These are phyloP conservation scores for Leucania comma DNA, from an alignment of 2,888 invertebrate species.

Conservation along the genomic window DNA sequence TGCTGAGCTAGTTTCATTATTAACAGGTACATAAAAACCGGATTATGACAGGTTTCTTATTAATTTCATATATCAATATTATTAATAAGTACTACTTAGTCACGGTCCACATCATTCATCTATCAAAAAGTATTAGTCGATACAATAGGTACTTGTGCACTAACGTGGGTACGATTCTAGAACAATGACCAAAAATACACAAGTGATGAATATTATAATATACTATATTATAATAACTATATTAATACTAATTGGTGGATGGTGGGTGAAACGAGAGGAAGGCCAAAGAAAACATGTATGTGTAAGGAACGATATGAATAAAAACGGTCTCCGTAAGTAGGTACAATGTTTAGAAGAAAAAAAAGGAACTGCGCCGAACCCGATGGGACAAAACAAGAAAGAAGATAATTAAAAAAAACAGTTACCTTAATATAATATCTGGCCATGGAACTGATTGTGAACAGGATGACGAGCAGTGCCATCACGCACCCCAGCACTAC, in stretches of 20 bases:
- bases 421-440: conserved; percentile 93
- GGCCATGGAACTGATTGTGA: conserved; percentile 91
- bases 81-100: not conserved
- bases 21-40: conserved; percentile 8
- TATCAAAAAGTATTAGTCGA: not conserved
- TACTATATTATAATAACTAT: no score
- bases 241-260: no score
- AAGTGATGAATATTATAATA: no score
- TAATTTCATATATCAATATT: conserved; percentile 8
- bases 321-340: not conserved
- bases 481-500: conserved; percentile 87
- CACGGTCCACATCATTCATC: not conserved
- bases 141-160: not conserved
- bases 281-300: not conserved
- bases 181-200: not conserved
- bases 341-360: not conserved
- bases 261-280: no score
- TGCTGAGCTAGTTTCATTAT: not conserved
- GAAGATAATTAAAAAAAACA: conserved; percentile 1
- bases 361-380: not conserved
- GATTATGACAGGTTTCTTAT: conserved; percentile 1
- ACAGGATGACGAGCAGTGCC: conserved; percentile 86
- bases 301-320: not conserved
- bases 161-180: not conserved
- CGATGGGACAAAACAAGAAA: not conserved